A percentile compares a stretch with the other conserved stretches of the same genome.
Evolutionary conservation across 2,113 vertebrate species (phyloP).

Genomic region (Paraplagusia blochii): DNA sequence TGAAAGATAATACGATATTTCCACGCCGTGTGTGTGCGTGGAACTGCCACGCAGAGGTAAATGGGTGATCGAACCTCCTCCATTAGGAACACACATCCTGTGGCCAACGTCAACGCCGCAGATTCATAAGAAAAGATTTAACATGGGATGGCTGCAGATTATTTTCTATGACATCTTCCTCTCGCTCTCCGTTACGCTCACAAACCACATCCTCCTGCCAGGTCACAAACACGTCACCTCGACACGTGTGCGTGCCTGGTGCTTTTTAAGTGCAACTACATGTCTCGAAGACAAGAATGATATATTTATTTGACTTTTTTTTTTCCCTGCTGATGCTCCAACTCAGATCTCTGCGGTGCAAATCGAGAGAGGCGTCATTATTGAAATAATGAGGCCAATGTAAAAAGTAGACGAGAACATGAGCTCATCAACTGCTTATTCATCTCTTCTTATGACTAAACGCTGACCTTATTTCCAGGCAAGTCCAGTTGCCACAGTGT

Average conservation of each 20-base stretch:
- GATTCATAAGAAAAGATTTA: constrained; percentile 64
- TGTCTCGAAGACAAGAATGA: constrained; percentile 16
- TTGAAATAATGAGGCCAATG: constrained; percentile 35
- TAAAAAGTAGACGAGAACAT: not conserved
- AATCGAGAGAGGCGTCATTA: constrained; percentile 4
- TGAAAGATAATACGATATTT: constrained; percentile 68
- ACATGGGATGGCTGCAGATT: constrained; percentile 57
- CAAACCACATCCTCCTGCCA: constrained; percentile 76
- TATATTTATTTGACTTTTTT: not conserved
- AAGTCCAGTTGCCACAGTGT: not conserved
- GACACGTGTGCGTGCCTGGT: constrained; percentile 36
- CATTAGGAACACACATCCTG: constrained; percentile 69
- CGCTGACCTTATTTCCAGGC: not conserved
- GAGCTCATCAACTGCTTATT: too few species aligned
- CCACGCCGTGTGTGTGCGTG: constrained; percentile 59
- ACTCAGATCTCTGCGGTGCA: constrained; percentile 9
- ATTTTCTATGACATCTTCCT: constrained; percentile 78
- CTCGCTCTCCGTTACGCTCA: constrained; percentile 71
- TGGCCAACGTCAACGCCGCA: constrained; percentile 43
- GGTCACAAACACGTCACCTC: constrained; percentile 32
- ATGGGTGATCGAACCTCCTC: constrained; percentile 64
- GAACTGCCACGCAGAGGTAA: constrained; percentile 52
- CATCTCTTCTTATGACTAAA: not conserved
- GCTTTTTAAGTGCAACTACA: constrained; percentile 30
- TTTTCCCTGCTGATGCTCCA: not conserved